Conservation (phyloP, 2,888 invertebrate genomes). For the Ophion slaviceki region DNA sequence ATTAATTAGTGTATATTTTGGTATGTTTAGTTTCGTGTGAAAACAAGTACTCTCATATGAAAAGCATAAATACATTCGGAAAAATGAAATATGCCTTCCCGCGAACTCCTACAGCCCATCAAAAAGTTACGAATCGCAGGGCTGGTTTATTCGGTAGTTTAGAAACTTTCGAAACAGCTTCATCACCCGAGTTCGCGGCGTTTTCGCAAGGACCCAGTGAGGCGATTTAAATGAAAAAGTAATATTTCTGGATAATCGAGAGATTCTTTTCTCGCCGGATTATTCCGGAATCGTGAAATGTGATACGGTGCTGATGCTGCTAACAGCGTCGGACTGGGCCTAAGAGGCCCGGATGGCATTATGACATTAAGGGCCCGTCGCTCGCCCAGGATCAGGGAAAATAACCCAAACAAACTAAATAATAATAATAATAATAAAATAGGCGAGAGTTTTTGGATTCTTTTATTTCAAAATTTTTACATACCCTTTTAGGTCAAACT, state of each 20-base stretch:
- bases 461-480: too few species aligned
- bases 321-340: too few species aligned
- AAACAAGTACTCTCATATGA: background rate
- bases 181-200: constrained; percentile 42
- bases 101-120: background rate
- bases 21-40: too few species aligned
- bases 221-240: constrained; percentile 7
- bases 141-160: constrained; percentile 71
- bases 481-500: too few species aligned
- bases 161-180: constrained; percentile 76
- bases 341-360: too few species aligned
- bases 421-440: too few species aligned
- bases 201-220: background rate
- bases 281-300: background rate
- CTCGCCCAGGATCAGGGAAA: too few species aligned
- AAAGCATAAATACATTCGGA: constrained; percentile 16
- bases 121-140: constrained; percentile 33
- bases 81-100: constrained; percentile 51
- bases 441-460: too few species aligned
- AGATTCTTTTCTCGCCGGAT: background rate
- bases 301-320: too few species aligned
- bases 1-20: too few species aligned
- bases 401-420: too few species aligned
- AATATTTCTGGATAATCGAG: background rate
- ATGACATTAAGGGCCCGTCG: too few species aligned